Conservation (phyloP, 2,888 invertebrate genomes). For the Cremastinae sp. region DNA sequence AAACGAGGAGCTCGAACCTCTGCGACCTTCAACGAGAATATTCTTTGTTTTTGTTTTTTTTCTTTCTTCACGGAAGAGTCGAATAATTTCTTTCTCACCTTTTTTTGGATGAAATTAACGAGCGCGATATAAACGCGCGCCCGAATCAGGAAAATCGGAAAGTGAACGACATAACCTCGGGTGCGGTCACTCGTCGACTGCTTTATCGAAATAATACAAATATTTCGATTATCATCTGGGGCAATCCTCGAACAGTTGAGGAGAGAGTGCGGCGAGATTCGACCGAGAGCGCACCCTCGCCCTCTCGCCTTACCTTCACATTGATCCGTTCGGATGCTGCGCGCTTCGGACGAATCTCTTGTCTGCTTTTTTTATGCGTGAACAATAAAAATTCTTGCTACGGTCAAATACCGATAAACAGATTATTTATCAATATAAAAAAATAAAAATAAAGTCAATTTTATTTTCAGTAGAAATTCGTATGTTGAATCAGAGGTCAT, state of each 20-base stretch:
- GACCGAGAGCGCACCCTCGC: constrained; percentile 30
- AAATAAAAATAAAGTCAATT: too few relatives aligned
- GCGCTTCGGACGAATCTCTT: constrained; percentile 61
- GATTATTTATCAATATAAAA: too few relatives aligned
- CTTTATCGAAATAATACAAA: constrained; percentile 42
- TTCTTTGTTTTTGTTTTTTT: neutral
- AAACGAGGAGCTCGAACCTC: too few relatives aligned
- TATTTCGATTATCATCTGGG: constrained; percentile 42
- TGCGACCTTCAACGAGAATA: neutral
- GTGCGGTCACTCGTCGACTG: constrained; percentile 35
- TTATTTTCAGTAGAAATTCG: too few relatives aligned
- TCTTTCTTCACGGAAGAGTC: neutral
- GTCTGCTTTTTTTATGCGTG: too few relatives aligned
- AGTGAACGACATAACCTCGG: constrained; percentile 45
- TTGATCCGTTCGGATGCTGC: constrained; percentile 76
- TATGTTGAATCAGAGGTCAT: too few relatives aligned
- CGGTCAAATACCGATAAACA: too few relatives aligned
- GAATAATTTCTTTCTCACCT: constrained; percentile 13
- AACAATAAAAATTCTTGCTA: too few relatives aligned
- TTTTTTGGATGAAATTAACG: neutral
- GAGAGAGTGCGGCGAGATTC: constrained; percentile 49
- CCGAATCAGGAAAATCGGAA: constrained; percentile 16
- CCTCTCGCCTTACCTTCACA: constrained; percentile 54
- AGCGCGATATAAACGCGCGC: too few relatives aligned
- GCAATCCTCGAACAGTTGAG: constrained; percentile 47